phyloP scores from a whole-genome alignment of 35 echinoderm and acorn worm genomes.

The Anneissia japonica region DNA sequence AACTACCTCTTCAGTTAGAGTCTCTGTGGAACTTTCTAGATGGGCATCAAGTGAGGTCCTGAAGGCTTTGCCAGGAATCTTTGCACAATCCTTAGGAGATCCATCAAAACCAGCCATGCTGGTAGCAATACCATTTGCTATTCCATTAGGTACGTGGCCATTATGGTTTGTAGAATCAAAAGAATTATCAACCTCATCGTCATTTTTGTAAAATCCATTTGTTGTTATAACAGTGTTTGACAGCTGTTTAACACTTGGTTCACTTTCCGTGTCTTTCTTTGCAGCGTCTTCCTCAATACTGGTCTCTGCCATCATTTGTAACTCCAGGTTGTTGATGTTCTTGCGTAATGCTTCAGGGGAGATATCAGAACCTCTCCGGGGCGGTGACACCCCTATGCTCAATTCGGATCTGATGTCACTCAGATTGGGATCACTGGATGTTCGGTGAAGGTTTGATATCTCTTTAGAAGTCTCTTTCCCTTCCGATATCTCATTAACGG shows the following conservation, averaged over 20 bases:
- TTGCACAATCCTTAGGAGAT: not conserved
- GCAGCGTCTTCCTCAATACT: not conserved
- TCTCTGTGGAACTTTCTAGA: conserved; percentile 86
- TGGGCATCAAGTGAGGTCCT: conserved; percentile 4
- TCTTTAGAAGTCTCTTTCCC: conserved; percentile 50
- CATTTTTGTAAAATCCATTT: not conserved
- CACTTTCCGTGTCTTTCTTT: not conserved
- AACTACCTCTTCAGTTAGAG: conserved; percentile 59
- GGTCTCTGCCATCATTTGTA: too few species aligned
- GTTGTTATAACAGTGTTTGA: not conserved
- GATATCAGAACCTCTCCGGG: conserved; percentile 17
- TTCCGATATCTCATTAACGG: conserved; percentile 37
- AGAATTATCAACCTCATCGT: not conserved
- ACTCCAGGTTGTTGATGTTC: not conserved
- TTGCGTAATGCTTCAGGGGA: not conserved
- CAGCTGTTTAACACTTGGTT: not conserved
- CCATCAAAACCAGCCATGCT: not conserved
- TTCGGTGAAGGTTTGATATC: conserved; percentile 32
- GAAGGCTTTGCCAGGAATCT: not conserved
- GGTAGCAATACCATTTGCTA: not conserved
- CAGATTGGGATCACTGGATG: conserved; percentile 77
- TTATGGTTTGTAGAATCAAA: not conserved
- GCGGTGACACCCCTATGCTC: conserved; percentile 48
- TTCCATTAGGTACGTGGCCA: not conserved
- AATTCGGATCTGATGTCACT: conserved; percentile 62